Base-by-base conservation (phyloP, 2,888 invertebrate species). In the Oegoconia quadripuncta region DNA sequence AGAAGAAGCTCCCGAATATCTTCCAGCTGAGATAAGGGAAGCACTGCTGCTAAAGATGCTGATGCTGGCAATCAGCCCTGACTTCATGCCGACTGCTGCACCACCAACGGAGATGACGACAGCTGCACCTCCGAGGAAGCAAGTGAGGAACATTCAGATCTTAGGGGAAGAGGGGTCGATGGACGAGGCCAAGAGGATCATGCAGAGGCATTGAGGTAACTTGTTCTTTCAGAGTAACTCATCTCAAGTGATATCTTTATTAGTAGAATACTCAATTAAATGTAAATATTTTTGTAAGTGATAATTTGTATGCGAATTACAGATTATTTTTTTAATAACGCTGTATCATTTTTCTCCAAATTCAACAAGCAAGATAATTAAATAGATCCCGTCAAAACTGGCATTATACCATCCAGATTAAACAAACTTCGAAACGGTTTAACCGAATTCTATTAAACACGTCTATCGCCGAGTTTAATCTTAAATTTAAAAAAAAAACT, bases 101-200 rank as follows among this genome's bases (percentile, higher is more conserved):
- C 79, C 89, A 0, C 73, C 63, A 26, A 86, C 86, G 0, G 81
- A 82, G 53, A 59, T 88, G 34, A 87, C 88, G 13, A 87, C 88
- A 2, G 83, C 88, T 1, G 75, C 89, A 39, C 82, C 90, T 48
- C 43, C 88, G 47, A 68, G 89, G 50, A 89, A 89, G 50, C 91
- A 91, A 36, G 90, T 93, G 13, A 87, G 93, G 50, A 93, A 92
- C 64, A 91, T 93, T 16, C 92, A 93, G 69, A 92, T 93, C 52
- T 77, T 93, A 18, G 92, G 91, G 0, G 93, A 93, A 57, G 92
- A 91, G 40, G 64, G 89, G 42, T 54, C 87, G 46, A 59, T 72
- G 59, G 60, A 84, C 55, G 74, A 74, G 35, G 52, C 63, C 44
- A 73, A 80, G 52, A 70, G 77, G 56, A 20, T 31, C 20, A 60